These are phyloP conservation scores for Drosophila nr. perissopoda DNA, from an alignment of 2,888 invertebrate genomes.

Conservation along the genomic window DNA sequence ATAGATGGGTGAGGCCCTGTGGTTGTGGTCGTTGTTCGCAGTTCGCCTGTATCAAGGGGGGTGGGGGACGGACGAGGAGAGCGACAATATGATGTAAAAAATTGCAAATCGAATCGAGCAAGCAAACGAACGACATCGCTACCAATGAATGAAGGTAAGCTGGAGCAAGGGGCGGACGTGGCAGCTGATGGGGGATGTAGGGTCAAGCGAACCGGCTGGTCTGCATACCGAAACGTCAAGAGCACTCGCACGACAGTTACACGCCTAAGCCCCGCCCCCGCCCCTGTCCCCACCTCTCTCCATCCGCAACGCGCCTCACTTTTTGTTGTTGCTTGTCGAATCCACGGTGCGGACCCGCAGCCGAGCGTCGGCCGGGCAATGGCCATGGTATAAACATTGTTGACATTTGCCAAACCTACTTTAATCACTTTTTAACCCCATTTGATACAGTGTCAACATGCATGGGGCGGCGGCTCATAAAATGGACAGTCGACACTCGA, in stretches of 20 bases:
- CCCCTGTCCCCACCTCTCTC: background rate
- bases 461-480: slow-evolving; percentile 73
- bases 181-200: background rate
- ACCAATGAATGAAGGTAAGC: slow-evolving; percentile 35
- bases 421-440: slow-evolving; percentile 84
- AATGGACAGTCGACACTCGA: slow-evolving; percentile 66
- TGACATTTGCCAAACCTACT: slow-evolving; percentile 83
- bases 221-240: slow-evolving; percentile 76
- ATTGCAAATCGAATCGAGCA: slow-evolving; percentile 76
- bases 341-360: slow-evolving; percentile 33
- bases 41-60: slow-evolving; percentile 20
- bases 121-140: slow-evolving; percentile 58
- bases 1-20: slow-evolving; percentile 18
- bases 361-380: slow-evolving; percentile 40
- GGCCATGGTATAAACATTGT: slow-evolving; percentile 79
- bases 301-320: background rate
- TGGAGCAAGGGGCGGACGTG: background rate
- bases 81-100: slow-evolving; percentile 59
- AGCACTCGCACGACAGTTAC: slow-evolving; percentile 76
- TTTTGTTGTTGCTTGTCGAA: slow-evolving; percentile 10
- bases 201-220: slow-evolving; percentile 14
- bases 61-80: background rate
- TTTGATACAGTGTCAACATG: slow-evolving; percentile 83
- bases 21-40: slow-evolving; percentile 16
- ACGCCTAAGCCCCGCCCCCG: slow-evolving; percentile 60